A percentile compares a stretch with the other conserved stretches of the same genome.
Conservation (phyloP, 2,797 vertebrate species). For the Alauda arvensis region DNA sequence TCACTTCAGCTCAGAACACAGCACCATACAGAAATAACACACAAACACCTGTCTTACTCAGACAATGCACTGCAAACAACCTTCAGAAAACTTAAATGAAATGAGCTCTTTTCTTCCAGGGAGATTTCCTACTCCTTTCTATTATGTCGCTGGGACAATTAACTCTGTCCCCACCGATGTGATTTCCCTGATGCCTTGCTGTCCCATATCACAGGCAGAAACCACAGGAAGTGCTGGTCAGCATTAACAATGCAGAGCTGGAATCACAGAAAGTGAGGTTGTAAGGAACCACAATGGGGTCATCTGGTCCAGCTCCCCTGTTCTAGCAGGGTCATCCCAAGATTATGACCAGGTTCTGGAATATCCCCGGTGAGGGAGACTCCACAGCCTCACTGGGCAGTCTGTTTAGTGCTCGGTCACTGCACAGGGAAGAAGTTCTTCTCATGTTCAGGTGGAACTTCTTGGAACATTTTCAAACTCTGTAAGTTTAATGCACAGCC, state of each 20-base stretch:
- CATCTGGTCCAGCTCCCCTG: background rate
- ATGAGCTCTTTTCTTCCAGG: background rate
- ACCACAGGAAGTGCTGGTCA: background rate
- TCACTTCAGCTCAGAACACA: background rate
- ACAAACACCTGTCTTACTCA: background rate
- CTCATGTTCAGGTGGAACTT: background rate
- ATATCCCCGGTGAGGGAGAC: background rate
- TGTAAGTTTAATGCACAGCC: background rate
- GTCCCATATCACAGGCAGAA: background rate
- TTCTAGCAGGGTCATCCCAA: background rate
- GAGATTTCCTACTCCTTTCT: background rate
- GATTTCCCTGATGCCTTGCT: background rate
- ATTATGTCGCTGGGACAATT: background rate
- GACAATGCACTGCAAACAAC: background rate
- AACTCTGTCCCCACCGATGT: background rate
- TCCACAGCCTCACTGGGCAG: background rate
- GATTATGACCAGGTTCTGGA: background rate
- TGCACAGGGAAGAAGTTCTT: background rate
- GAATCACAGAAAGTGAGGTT: background rate
- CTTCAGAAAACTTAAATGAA: background rate
- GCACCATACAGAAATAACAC: background rate
- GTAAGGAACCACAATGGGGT: background rate
- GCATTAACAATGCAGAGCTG: background rate
- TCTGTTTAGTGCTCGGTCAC: background rate
- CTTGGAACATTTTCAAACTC: background rate